A percentile compares a stretch with the other conserved stretches of the same genome.
Evolutionary conservation across 2,888 invertebrate species (phyloP).

Genomic region (Tenthredo livida): DNA sequence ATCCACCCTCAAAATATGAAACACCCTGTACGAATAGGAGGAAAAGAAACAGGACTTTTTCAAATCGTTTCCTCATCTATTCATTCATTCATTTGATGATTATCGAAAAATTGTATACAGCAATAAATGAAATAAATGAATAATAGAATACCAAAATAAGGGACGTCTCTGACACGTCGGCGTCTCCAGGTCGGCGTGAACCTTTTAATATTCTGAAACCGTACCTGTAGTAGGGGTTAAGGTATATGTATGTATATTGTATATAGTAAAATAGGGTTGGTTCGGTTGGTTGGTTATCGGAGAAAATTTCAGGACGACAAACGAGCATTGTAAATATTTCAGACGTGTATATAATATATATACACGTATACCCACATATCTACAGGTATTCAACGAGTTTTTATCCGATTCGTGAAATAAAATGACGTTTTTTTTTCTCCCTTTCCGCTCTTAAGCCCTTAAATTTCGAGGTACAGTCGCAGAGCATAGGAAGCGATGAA

Average conservation of each 20-base stretch:
- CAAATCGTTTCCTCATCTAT: too few relatives aligned
- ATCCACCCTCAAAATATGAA: too few relatives aligned
- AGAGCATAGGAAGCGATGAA: too few relatives aligned
- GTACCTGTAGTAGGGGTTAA: neutral
- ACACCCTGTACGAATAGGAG: too few relatives aligned
- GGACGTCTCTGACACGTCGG: neutral
- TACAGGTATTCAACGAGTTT: neutral
- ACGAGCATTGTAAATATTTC: slow-evolving; percentile 38
- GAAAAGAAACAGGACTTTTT: neutral
- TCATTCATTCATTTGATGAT: neutral
- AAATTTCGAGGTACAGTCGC: too few relatives aligned
- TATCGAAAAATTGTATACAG: neutral
- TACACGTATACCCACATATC: neutral
- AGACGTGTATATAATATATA: neutral
- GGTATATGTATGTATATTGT: neutral
- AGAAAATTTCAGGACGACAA: slow-evolving; percentile 26
- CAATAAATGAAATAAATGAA: neutral
- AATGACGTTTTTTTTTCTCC: too few relatives aligned
- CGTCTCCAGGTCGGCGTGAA: neutral
- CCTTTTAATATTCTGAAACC: slow-evolving; percentile 33
- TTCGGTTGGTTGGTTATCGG: slow-evolving; percentile 20
- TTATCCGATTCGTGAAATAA: neutral
- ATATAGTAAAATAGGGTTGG: neutral
- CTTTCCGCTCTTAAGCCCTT: too few relatives aligned
- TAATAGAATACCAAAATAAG: too few relatives aligned